Percentiles rank a stretch among this genome's conserved stretches.
phyloP scores from a whole-genome alignment of 2,113 vertebrate genomes.

The Anolis sagrei region DNA sequence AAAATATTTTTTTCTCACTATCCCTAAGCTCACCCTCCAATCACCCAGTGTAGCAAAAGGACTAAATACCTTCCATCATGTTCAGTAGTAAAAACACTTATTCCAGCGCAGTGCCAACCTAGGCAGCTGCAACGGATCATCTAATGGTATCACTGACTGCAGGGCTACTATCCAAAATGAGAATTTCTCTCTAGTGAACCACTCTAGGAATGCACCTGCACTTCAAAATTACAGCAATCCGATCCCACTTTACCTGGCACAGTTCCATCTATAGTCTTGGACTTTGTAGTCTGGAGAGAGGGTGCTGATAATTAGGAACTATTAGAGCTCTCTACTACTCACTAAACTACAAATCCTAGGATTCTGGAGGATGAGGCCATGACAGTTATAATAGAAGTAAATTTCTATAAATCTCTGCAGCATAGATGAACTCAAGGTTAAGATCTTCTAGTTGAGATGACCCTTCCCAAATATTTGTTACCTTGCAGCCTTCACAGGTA shows the following conservation, averaged over 20 bases:
- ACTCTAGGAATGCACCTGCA: neutral
- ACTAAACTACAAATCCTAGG: too few relatives aligned
- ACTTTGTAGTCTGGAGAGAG: too few relatives aligned
- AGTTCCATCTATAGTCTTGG: too few relatives aligned
- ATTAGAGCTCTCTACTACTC: too few relatives aligned
- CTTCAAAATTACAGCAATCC: neutral
- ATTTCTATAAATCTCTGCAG: too few relatives aligned
- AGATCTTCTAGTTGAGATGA: neutral
- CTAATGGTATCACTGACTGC: neutral
- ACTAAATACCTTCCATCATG: neutral
- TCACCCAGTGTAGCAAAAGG: too few relatives aligned
- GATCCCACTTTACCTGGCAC: neutral
- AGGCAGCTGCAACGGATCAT: neutral
- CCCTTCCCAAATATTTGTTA: slow-evolving; percentile 55
- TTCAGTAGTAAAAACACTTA: neutral
- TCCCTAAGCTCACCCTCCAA: neutral
- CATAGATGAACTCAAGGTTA: neutral
- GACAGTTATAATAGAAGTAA: too few relatives aligned
- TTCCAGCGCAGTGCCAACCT: too few relatives aligned
- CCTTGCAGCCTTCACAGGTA: slow-evolving; percentile 97
- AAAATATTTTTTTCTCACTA: too few relatives aligned
- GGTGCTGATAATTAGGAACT: too few relatives aligned
- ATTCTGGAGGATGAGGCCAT: too few relatives aligned
- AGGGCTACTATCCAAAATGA: neutral
- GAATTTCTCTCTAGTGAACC: neutral